Evolutionary conservation across 2,888 invertebrate genomes (phyloP).

Genomic region (Oxytorus armatus): DNA sequence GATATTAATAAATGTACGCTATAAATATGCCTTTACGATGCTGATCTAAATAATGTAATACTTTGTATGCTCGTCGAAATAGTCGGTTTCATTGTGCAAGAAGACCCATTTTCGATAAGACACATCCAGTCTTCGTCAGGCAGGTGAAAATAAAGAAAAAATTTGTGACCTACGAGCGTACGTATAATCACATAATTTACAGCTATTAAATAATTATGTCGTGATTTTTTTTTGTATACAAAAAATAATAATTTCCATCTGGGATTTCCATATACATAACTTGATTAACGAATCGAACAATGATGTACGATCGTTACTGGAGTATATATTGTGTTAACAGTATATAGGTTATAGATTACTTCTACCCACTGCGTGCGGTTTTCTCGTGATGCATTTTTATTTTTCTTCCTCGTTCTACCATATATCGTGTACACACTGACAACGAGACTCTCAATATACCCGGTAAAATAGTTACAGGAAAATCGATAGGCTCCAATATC

Average conservation of each 20-base stretch:
- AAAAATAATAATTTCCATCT: too few species aligned
- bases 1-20: neutral
- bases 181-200: too few species aligned
- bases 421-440: neutral
- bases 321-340: too few species aligned
- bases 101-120: neutral
- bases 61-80: slow-evolving; percentile 24
- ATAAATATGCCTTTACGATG: neutral
- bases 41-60: slow-evolving; percentile 44
- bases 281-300: too few species aligned
- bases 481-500: slow-evolving; percentile 61
- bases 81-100: neutral
- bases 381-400: slow-evolving; percentile 16
- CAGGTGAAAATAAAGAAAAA: too few species aligned
- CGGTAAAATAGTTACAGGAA: slow-evolving; percentile 45
- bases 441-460: slow-evolving; percentile 15
- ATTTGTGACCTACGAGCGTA: too few species aligned
- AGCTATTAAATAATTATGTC: too few species aligned
- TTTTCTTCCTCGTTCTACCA: slow-evolving; percentile 19
- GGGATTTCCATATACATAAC: too few species aligned
- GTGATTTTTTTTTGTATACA: too few species aligned
- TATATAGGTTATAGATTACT: too few species aligned
- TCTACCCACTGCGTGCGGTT: slow-evolving; percentile 18
- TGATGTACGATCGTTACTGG: too few species aligned
- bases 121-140: too few species aligned